A percentile compares a stretch with the other conserved stretches of the same genome.
phyloP scores from a whole-genome alignment of 35 echinoderm and acorn worm genomes.

The Stichopus chloronotus region DNA sequence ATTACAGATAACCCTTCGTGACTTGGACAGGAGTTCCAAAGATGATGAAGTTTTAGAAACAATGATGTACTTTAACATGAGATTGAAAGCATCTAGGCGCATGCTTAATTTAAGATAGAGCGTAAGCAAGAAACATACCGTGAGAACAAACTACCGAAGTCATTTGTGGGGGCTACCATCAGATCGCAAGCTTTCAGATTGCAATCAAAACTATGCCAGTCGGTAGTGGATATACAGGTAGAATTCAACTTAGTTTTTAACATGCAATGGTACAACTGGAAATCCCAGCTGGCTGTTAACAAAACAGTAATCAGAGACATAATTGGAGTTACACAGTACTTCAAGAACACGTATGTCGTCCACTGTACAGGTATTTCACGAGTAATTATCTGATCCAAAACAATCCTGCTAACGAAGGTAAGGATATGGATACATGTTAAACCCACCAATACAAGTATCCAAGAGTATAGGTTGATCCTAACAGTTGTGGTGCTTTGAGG shows the following conservation, averaged over 20 bases:
- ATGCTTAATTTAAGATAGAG: background rate
- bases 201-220: slow-evolving; percentile 21
- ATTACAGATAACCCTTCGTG: no score
- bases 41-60: no score
- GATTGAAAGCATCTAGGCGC: background rate
- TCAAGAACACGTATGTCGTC: background rate
- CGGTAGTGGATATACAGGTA: background rate
- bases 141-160: background rate
- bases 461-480: background rate
- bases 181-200: background rate
- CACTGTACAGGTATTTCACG: background rate
- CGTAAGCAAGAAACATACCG: background rate
- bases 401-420: background rate
- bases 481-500: background rate
- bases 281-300: slow-evolving; percentile 18
- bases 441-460: background rate
- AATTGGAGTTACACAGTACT: background rate
- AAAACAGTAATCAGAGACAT: background rate
- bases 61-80: no score
- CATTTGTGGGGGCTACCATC: background rate
- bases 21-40: no score
- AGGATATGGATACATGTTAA: slow-evolving; percentile 3
- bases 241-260: slow-evolving; percentile 25
- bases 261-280: slow-evolving; percentile 20
- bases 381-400: slow-evolving; percentile 10